A percentile compares a stretch with the other conserved stretches of the same genome.
Evolutionary conservation across 2,797 vertebrate genomes (phyloP).

Genomic region (Crypturellus tataupa): DNA sequence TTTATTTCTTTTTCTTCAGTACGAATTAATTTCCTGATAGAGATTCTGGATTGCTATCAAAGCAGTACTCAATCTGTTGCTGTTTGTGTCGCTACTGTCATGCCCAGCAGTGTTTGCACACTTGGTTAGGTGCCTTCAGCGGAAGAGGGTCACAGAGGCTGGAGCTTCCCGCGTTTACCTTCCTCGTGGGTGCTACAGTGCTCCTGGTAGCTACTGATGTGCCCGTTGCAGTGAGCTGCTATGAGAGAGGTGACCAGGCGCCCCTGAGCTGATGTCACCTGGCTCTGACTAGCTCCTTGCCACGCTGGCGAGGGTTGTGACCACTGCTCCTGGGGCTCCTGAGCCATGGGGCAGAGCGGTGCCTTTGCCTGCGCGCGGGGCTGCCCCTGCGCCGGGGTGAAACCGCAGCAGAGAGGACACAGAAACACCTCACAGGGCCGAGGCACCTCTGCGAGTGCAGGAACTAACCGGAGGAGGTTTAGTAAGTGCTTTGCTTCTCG

Average conservation of each 20-base stretch:
- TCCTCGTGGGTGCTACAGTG: not conserved
- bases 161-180: not conserved
- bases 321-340: too few relatives aligned
- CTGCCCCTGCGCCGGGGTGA: not conserved
- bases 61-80: not conserved
- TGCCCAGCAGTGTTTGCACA: not conserved
- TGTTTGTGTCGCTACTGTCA: not conserved
- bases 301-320: too few relatives aligned
- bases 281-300: not conserved
- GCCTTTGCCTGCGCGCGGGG: fast-evolving
- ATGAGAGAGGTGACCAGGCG: not conserved
- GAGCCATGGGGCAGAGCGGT: not conserved
- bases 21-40: constrained; percentile 62
- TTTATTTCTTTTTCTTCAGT: constrained; percentile 40
- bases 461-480: not conserved
- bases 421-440: not conserved
- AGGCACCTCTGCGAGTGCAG: not conserved
- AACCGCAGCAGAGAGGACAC: not conserved
- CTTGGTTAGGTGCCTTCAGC: not conserved
- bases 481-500: not conserved
- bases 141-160: not conserved
- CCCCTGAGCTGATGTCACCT: not conserved
- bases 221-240: not conserved
- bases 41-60: constrained; percentile 44
- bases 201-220: not conserved